Percentiles rank a stretch among this genome's conserved stretches.
phyloP scores from a whole-genome alignment of 2,113 vertebrate genomes.

The Glaucomys volans region DNA sequence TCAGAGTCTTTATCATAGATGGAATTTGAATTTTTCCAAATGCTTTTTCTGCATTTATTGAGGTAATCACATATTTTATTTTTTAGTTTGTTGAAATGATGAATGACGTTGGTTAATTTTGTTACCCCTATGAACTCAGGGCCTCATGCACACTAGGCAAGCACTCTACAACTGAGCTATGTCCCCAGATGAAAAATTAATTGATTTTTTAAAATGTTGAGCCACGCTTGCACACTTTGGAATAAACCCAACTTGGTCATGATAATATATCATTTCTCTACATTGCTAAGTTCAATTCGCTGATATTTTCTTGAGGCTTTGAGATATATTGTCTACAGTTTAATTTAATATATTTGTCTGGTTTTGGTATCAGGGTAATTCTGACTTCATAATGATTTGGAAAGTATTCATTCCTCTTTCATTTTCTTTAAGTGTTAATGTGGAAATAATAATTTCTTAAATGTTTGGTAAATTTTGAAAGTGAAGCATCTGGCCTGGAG shows the following conservation, averaged over 20 bases:
- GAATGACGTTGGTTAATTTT: not conserved
- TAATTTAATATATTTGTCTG: not conserved
- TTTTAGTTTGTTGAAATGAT: not conserved
- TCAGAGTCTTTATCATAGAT: not conserved
- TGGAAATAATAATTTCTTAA: not conserved
- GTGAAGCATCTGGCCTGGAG: not conserved
- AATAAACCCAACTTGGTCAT: not conserved
- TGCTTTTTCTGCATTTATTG: not conserved
- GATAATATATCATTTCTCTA: not conserved
- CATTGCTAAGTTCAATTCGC: not conserved
- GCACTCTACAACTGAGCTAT: not conserved
- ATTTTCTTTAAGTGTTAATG: not conserved
- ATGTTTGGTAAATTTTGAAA: not conserved
- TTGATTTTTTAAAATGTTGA: not conserved
- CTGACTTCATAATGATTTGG: not conserved
- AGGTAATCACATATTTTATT: not conserved
- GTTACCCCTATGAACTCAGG: too few relatives aligned
- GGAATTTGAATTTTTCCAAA: not conserved
- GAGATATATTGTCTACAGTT: not conserved
- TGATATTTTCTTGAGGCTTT: not conserved
- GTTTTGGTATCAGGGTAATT: not conserved
- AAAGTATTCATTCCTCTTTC: not conserved
- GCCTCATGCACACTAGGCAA: too few relatives aligned
- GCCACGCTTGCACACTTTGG: not conserved
- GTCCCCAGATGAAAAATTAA: not conserved